Conservation (phyloP, 1,140 invertebrate genomes). For the Drosophila ogumai region DNA sequence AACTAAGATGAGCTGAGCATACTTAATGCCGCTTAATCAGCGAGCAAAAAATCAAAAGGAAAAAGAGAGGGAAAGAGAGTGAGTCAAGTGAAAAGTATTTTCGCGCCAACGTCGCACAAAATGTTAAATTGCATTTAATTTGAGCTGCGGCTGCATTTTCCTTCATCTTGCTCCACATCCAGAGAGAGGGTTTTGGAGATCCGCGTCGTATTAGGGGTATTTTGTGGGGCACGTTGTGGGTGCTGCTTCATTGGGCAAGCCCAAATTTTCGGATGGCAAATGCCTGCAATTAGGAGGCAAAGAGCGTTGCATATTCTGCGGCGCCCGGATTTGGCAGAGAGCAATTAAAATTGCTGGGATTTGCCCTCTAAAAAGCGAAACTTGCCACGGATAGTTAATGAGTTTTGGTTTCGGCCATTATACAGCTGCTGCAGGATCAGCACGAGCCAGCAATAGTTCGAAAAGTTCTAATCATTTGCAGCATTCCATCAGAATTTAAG, state of each 20-base stretch:
- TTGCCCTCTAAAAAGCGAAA: constrained; percentile 43
- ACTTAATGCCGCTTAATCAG: constrained; percentile 46
- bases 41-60: constrained; percentile 23
- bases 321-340: constrained; percentile 44
- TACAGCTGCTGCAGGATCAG: constrained; percentile 4
- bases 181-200: background rate
- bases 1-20: constrained; percentile 26
- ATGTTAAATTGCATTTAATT: constrained; percentile 71
- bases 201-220: background rate
- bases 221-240: constrained; percentile 18
- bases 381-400: constrained; percentile 52
- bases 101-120: constrained; percentile 60
- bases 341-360: constrained; percentile 64
- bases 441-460: background rate
- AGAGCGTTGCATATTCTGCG: constrained; percentile 65
- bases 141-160: constrained; percentile 47
- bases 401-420: constrained; percentile 32
- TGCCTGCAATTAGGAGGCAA: constrained; percentile 65
- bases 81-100: constrained; percentile 24
- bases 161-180: constrained; percentile 18
- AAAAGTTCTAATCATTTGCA: constrained; percentile 36
- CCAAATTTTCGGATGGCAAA: constrained; percentile 53
- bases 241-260: constrained; percentile 64
- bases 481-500: constrained; percentile 17
- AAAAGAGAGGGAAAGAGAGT: background rate